A percentile compares a stretch with the other conserved stretches of the same genome.
phyloP scores from a whole-genome alignment of 2,113 vertebrate genomes.

The Chrysemys picta region DNA sequence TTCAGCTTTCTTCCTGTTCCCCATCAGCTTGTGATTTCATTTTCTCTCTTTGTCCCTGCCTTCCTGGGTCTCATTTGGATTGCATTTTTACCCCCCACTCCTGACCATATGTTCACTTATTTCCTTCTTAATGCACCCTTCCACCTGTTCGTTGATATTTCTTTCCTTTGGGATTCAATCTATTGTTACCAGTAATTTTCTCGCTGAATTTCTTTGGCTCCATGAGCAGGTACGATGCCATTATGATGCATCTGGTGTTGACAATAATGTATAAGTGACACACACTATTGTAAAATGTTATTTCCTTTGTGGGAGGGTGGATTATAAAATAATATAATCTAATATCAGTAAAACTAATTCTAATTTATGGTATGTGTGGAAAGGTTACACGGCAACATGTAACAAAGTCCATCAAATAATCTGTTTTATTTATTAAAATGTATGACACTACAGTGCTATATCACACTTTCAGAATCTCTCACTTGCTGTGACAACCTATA shows the following conservation, averaged over 20 bases:
- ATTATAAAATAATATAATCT: neutral
- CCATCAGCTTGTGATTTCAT: neutral
- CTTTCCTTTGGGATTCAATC: neutral
- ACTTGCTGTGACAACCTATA: neutral
- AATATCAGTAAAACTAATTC: neutral
- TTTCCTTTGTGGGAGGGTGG: neutral
- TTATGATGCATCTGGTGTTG: neutral
- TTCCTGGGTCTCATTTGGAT: neutral
- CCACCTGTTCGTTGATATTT: neutral
- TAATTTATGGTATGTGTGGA: neutral
- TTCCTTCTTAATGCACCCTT: neutral
- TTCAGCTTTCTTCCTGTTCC: neutral
- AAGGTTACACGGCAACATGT: neutral
- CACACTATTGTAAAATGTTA: neutral
- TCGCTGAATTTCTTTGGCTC: neutral
- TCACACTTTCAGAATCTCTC: neutral
- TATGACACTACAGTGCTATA: neutral
- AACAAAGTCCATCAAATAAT: neutral
- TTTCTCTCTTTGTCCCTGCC: fast-evolving
- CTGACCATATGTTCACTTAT: neutral
- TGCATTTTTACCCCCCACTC: neutral
- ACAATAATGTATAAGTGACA: neutral
- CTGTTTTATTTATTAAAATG: neutral
- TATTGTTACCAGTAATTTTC: neutral
- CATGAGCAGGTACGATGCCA: neutral